Conservation (phyloP, 2,888 invertebrate genomes). For the Psylliodes chrysocephalus region DNA sequence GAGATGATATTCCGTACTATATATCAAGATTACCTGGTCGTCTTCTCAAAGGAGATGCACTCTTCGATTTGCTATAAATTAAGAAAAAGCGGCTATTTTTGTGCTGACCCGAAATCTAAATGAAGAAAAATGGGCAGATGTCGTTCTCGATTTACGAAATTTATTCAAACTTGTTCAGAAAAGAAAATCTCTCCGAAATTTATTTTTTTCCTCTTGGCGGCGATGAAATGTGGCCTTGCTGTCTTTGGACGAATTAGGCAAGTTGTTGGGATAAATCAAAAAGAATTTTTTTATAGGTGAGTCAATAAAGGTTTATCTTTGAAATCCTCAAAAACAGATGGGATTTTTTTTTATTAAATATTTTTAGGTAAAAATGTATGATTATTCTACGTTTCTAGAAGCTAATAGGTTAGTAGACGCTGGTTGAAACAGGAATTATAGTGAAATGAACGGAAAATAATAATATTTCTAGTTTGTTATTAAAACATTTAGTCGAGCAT, state of each 20-base stretch:
- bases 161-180: conserved; percentile 22
- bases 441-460: too few species aligned
- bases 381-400: too few species aligned
- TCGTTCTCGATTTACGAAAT: conserved; percentile 21
- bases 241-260: conserved; percentile 3
- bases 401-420: too few species aligned
- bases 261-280: conserved; percentile 17
- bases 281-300: not conserved
- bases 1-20: conserved; percentile 21
- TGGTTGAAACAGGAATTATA: too few species aligned
- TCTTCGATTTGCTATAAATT: conserved; percentile 33
- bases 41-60: conserved; percentile 6
- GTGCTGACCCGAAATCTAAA: conserved; percentile 32
- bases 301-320: too few species aligned
- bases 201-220: not conserved
- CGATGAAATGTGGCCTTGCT: conserved; percentile 5
- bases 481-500: too few species aligned
- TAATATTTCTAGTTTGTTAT: too few species aligned
- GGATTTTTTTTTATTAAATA: too few species aligned
- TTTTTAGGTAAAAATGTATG: too few species aligned
- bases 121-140: conserved; percentile 28
- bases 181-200: conserved; percentile 19
- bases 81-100: conserved; percentile 23
- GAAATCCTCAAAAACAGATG: too few species aligned
- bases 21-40: conserved; percentile 26